Base-by-base conservation (phyloP, 2,888 invertebrate species). In the Leptinotarsa rubiginosa region DNA sequence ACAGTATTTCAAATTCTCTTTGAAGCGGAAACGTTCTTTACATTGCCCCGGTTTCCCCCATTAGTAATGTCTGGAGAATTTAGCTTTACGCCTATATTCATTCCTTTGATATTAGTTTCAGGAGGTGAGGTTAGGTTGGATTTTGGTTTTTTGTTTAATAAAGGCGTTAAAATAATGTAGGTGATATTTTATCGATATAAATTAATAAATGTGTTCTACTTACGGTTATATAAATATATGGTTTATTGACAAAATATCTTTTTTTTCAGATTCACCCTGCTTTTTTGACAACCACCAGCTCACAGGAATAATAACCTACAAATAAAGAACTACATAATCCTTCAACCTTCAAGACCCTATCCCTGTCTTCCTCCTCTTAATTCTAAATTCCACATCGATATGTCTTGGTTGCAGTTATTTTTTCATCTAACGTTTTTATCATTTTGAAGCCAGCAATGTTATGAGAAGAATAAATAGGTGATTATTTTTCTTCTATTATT, bases 261-360 rank as follows among this genome's bases (percentile, higher is more conserved):
- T 49, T 70, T 54, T 75, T 69, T 18, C 62, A 75, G 75, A 59
- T 62, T 54, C 50, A 31, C 62, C 69, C 66, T 50, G 52, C 54
- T 54, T 18, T 49, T 70, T 75, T 70, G 70, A 72, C 75, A 70
- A 65, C 64, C 50, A 66, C 69, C 73, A 77, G 76, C 72, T 75
- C 64, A 72, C 72, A 71, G 69, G 56, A 56, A 56, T 69, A 75
- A 72, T 79, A 79, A 79, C 79, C 79, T 79, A 67, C 72, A 79
- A 78, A 74, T 50, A 41, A 50, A 50, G 15, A 50, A 16, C 50
- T 16, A 16, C 18, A 4, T 31, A 54, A 68, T 68, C 68, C 31
- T 54, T 49, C 25, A 50, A 52, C 52, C 66, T 50, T 67, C 47
- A 65, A 49, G 49, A 25, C 52, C 66, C 50, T 67, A 52, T 76